Evolutionary conservation across 2,888 invertebrate species (phyloP).

Genomic region (Drosophila robusta): DNA sequence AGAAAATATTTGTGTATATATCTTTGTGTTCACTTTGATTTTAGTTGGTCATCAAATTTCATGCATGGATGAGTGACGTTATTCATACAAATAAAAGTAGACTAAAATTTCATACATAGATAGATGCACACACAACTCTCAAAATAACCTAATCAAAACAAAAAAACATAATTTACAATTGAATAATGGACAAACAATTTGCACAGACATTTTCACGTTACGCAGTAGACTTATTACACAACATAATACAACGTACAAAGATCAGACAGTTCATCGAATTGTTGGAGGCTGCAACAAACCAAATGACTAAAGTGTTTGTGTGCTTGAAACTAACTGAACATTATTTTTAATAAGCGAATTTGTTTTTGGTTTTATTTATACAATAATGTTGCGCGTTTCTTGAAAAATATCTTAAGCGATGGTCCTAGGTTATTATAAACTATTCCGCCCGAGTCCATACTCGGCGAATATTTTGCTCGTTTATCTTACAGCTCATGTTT

Average conservation of each 20-base stretch:
- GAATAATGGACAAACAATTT: constrained; percentile 48
- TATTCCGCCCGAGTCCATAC: constrained; percentile 3
- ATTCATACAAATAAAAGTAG: constrained; percentile 38
- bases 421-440: constrained; percentile 12
- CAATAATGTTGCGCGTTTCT: constrained; percentile 62
- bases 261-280: constrained; percentile 59
- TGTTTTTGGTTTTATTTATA: constrained; percentile 64
- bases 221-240: constrained; percentile 60
- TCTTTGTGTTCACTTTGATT: constrained; percentile 76
- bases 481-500: constrained; percentile 58
- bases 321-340: constrained; percentile 48
- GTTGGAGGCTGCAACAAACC: constrained; percentile 50
- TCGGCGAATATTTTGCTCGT: constrained; percentile 44
- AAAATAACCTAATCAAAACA: constrained; percentile 42
- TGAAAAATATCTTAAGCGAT: constrained; percentile 37
- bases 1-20: constrained; percentile 78
- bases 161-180: constrained; percentile 59
- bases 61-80: constrained; percentile 46
- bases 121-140: constrained; percentile 30
- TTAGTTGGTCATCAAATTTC: constrained; percentile 64
- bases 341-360: constrained; percentile 44
- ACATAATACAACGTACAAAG: constrained; percentile 67
- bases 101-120: constrained; percentile 40
- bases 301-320: constrained; percentile 53
- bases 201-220: constrained; percentile 56